Evolutionary conservation across 2,797 vertebrate genomes (phyloP).

Genomic region (Clamator glandarius): DNA sequence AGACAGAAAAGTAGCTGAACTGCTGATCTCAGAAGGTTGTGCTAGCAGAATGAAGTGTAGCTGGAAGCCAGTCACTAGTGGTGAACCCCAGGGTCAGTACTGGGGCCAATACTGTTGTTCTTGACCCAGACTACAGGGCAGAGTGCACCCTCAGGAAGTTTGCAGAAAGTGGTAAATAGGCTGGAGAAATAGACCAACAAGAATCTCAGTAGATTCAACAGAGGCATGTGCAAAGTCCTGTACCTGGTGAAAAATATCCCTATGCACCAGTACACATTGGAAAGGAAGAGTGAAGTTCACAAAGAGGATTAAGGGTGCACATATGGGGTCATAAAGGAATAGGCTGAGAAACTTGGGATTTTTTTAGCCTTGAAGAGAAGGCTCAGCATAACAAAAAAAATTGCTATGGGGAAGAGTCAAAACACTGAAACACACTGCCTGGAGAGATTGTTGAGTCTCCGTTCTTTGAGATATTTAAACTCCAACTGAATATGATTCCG

Average conservation of each 20-base stretch:
- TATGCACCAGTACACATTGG: accelerated
- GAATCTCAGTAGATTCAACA: not conserved
- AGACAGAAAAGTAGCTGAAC: not conserved
- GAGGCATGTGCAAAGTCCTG: not conserved
- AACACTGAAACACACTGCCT: not conserved
- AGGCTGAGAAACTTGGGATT: not conserved
- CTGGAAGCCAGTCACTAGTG: not conserved
- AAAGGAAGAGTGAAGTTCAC: not conserved
- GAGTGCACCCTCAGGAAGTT: not conserved
- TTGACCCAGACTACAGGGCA: not conserved
- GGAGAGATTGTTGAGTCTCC: not conserved
- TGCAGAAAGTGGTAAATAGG: not conserved
- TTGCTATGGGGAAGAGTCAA: not conserved
- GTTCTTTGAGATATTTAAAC: not conserved
- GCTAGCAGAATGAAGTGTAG: not conserved
- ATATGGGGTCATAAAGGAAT: not conserved
- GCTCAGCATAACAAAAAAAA: not conserved
- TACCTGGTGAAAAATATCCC: not conserved
- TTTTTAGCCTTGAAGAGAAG: not conserved
- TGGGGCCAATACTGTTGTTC: not conserved
- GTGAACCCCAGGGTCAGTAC: not conserved
- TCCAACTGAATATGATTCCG: not conserved
- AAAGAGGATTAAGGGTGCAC: not conserved
- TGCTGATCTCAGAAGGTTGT: not conserved
- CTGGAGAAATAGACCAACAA: not conserved